Evolutionary conservation across 2,888 invertebrate genomes (phyloP).

Genomic region (Imbricaverruca yamaguchii): DNA sequence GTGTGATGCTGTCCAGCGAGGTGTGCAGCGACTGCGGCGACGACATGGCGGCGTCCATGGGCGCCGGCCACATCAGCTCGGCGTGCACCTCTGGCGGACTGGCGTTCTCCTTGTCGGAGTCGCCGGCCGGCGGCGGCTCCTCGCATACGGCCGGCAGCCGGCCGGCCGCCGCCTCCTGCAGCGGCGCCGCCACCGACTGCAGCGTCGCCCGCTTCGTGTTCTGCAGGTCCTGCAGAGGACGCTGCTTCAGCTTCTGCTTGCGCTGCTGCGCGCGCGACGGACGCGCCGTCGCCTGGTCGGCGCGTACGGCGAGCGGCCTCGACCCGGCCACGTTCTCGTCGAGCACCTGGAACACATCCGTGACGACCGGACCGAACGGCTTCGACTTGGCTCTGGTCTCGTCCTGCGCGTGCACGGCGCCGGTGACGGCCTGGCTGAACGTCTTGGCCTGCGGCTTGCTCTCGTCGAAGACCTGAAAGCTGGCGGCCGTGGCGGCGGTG

Average conservation of each 20-base stretch:
- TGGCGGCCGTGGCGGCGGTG: too few species aligned
- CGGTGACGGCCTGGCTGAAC: background rate
- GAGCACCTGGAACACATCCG: background rate
- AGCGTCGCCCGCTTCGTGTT: slow-evolving; percentile 9
- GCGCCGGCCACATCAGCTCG: background rate
- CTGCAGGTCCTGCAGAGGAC: slow-evolving; percentile 20
- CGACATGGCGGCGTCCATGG: background rate
- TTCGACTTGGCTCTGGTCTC: background rate
- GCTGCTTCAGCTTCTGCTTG: slow-evolving; percentile 22
- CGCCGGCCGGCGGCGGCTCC: background rate
- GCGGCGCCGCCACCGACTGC: slow-evolving; percentile 12
- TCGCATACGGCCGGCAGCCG: background rate
- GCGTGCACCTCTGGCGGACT: background rate
- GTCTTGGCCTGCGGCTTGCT: background rate
- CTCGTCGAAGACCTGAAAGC: background rate
- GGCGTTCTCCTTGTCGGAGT: background rate
- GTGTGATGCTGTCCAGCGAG: background rate
- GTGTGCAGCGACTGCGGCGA: slow-evolving; percentile 17
- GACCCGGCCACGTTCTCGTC: background rate
- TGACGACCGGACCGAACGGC: too few species aligned
- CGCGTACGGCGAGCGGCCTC: background rate
- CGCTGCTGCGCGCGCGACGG: slow-evolving; percentile 9
- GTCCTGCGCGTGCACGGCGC: background rate
- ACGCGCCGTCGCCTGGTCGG: background rate
- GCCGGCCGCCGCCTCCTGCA: background rate